Evolutionary conservation across 2,888 invertebrate genomes (phyloP), one percentile per base, ranked within the genome.

Genomic region (Carterocephalus palaemon): DNA sequence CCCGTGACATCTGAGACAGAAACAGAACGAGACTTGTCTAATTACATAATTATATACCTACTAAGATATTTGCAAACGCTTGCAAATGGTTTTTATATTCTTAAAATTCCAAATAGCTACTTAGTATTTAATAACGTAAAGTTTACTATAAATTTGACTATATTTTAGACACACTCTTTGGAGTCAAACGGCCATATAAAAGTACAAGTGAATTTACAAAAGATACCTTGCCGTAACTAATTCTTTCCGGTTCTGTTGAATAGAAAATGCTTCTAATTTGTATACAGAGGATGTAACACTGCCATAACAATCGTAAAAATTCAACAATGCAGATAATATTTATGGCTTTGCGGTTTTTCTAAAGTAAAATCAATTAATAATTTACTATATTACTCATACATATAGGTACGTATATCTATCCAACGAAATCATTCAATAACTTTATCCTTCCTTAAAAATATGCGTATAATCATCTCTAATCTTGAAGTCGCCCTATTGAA

Each of bases 301-400:
- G 63, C 62, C 62, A 61, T 67, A 63, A 62, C 50, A 55, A 59
- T 59, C 56, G 57, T 74, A 71, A 72, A 72, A 60, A 55, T 64
- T 65, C 67, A 56, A 64, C 55, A 64, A 53, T 59, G 64, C 64
- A 67, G 64, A 72, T 75, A 76, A 70, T 70, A 73, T 78, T 78
- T 75, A 79, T 62, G 62, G 59, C 48, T 53, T 19, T 6, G 13
- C 22, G 13, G 22, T 15, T 22, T n/a, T n/a, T 28, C 9, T 9
- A 10, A 10, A 28, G 19, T n/a, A n/a, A n/a, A n/a, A n/a, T n/a
- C n/a, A n/a, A n/a, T n/a, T n/a, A n/a, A n/a, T n/a, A n/a, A n/a
- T n/a, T n/a, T n/a, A n/a, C n/a, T n/a, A n/a, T n/a, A n/a, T n/a
- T n/a, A n/a, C n/a, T n/a, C 53, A 57, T 40, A 41, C 19, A 37